Conservation (phyloP, 2,113 vertebrate species). For the Rhipidura dahli region DNA sequence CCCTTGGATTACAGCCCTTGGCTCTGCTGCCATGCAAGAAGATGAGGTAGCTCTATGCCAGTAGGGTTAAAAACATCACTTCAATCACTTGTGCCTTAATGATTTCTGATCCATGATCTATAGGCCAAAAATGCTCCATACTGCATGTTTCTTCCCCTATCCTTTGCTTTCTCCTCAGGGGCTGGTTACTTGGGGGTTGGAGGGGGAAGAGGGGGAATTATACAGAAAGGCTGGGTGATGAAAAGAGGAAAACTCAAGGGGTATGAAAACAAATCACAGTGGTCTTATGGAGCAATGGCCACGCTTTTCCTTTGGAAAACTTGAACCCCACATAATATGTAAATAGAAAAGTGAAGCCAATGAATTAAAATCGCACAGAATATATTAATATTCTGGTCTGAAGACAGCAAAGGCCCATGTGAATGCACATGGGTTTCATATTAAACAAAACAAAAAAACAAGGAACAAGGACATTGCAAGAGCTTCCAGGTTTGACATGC, state of each 20-base stretch:
- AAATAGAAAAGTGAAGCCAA: neutral
- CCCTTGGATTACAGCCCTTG: neutral
- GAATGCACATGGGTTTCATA: neutral
- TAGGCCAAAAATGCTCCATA: neutral
- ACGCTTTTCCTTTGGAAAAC: neutral
- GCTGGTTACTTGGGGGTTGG: fast-evolving
- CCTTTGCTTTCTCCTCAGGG: neutral
- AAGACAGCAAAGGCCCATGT: neutral
- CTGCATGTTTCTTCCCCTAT: neutral
- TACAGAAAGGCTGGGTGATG: neutral
- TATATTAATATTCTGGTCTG: neutral
- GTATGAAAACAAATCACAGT: neutral
- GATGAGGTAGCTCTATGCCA: neutral
- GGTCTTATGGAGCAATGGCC: neutral
- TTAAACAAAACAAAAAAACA: neutral
- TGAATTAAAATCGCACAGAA: neutral
- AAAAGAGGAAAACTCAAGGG: neutral
- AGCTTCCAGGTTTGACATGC: neutral
- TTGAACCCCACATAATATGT: neutral
- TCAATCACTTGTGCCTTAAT: neutral
- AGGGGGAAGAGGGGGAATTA: neutral
- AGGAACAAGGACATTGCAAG: neutral
- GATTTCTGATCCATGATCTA: neutral
- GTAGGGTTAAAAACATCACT: neutral
- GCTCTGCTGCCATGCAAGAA: neutral